Evolutionary conservation across 1,140 invertebrate genomes (phyloP).

Genomic region (Battus philenor): DNA sequence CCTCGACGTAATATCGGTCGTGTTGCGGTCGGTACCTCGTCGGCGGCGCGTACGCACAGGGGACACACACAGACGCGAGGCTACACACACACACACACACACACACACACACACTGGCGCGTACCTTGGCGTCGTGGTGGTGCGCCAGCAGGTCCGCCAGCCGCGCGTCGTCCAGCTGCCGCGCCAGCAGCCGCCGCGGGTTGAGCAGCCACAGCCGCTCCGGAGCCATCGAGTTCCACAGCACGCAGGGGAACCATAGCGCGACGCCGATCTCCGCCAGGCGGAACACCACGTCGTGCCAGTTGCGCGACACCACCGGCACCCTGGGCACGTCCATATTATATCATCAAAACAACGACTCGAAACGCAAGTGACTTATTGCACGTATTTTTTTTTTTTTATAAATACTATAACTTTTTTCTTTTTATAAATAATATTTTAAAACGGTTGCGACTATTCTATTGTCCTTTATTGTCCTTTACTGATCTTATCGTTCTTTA

Average conservation of each 20-base stretch:
- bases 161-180: constrained; percentile 68
- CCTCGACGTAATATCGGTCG: too few relatives aligned
- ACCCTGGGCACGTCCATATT: too few relatives aligned
- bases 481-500: too few relatives aligned
- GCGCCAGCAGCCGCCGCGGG: constrained; percentile 88
- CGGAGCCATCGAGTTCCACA: constrained; percentile 97
- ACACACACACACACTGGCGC: not conserved
- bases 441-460: too few relatives aligned
- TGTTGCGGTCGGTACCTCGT: too few relatives aligned
- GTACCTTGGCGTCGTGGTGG: constrained; percentile 41
- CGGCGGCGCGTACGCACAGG: not conserved
- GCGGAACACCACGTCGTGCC: constrained; percentile 93
- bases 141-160: constrained; percentile 42
- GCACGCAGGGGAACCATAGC: constrained; percentile 93
- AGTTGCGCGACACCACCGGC: constrained; percentile 91
- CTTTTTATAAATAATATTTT: too few relatives aligned
- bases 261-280: constrained; percentile 95
- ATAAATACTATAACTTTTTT: too few relatives aligned
- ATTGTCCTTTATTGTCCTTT: too few relatives aligned
- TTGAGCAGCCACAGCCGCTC: constrained; percentile 96
- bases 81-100: not conserved
- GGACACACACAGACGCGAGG: not conserved
- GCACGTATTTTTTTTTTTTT: too few relatives aligned
- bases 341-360: too few relatives aligned
- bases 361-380: too few relatives aligned